Evolutionary conservation across 2,888 invertebrate species (phyloP).

Genomic region (Ctena decussata): DNA sequence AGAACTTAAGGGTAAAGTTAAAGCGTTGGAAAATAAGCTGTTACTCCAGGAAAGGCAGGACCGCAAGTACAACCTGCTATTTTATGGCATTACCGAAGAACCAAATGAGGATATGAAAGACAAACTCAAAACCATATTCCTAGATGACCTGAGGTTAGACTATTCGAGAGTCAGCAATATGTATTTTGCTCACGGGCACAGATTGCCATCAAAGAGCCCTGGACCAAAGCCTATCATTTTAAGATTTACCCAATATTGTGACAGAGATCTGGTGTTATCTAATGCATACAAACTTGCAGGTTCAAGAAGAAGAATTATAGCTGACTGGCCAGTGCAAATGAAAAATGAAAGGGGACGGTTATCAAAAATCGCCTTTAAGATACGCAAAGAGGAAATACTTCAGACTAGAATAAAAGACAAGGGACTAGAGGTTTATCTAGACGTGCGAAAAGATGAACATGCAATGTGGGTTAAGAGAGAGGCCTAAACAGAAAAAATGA

Average conservation of each 20-base stretch:
- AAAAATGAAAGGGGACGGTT: background rate
- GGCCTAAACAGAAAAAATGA: no score
- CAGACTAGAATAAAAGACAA: background rate
- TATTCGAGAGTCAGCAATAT: background rate
- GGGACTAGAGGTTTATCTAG: background rate
- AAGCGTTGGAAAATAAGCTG: background rate
- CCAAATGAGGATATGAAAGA: background rate
- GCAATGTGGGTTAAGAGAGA: background rate
- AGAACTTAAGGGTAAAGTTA: background rate
- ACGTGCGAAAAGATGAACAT: background rate
- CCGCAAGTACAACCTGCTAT: background rate
- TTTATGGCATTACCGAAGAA: background rate
- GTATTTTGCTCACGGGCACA: background rate
- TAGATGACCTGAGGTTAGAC: background rate
- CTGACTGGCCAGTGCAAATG: background rate
- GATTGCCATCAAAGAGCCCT: background rate
- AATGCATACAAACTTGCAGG: background rate
- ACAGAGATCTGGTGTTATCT: background rate
- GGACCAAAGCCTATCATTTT: background rate
- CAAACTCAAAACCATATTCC: background rate
- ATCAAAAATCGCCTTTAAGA: background rate
- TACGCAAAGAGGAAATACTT: background rate
- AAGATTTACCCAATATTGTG: background rate
- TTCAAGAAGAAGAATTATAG: background rate
- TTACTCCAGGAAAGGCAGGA: background rate